Evolutionary conservation across 2,888 invertebrate genomes (phyloP).

Genomic region (Fragum sueziense): DNA sequence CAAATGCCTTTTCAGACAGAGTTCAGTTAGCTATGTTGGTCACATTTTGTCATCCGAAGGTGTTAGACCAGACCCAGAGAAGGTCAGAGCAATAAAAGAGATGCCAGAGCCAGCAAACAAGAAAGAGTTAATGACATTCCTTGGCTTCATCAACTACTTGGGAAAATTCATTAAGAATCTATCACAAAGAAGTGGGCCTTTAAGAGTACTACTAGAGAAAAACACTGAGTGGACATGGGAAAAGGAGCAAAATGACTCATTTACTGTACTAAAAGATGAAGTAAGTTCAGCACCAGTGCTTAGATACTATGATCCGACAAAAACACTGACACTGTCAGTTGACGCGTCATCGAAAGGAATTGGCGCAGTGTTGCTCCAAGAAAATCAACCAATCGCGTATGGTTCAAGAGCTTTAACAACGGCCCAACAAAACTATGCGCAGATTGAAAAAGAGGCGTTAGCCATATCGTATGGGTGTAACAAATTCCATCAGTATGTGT

Average conservation of each 20-base stretch:
- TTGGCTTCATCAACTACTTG: constrained; percentile 62
- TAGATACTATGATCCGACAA: constrained; percentile 41
- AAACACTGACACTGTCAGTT: constrained; percentile 40
- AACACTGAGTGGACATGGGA: constrained; percentile 31
- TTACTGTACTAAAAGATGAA: constrained; percentile 48
- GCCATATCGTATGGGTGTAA: constrained; percentile 30
- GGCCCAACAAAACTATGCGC: constrained; percentile 26
- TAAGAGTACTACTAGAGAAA: constrained; percentile 51
- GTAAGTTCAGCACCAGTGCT: constrained; percentile 53
- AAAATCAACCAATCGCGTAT: constrained; percentile 49
- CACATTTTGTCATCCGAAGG: constrained; percentile 43
- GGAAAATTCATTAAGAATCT: constrained; percentile 48
- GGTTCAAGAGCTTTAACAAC: constrained; percentile 29
- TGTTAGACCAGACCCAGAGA: constrained; percentile 42
- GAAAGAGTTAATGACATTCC: constrained; percentile 32
- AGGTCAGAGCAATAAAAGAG: constrained; percentile 33
- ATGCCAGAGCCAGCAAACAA: constrained; percentile 27
- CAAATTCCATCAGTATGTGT: constrained; percentile 37
- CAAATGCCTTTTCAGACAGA: constrained; percentile 47
- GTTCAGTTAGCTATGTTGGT: constrained; percentile 46
- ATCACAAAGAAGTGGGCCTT: constrained; percentile 50
- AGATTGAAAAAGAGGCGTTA: constrained; percentile 37
- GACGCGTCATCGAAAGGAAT: constrained; percentile 64
- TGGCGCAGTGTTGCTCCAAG: constrained; percentile 56
- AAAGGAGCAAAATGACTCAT: constrained; percentile 55